Evolutionary conservation across 2,888 invertebrate species (phyloP), one percentile per base, ranked within the genome.

Genomic region (Phyto melanocephala): DNA sequence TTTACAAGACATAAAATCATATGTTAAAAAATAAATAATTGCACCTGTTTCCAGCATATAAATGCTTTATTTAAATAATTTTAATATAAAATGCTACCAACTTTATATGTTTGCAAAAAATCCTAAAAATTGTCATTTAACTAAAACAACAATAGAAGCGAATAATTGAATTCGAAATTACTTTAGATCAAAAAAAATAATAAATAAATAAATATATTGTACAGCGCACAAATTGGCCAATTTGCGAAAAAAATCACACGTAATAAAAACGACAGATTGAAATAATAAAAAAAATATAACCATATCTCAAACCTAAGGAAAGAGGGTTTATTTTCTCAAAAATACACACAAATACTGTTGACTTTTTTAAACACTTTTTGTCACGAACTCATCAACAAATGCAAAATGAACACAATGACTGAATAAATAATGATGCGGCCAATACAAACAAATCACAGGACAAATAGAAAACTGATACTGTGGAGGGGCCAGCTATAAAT

Each of bases 321-420:
- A 67, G 65, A 54, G 11, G 45, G 42, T 17, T 52, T 13, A 28
- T 42, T 11, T 50, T 54, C 17, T 17, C 0, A 42, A 42, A 65
- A 68, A 50, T 24, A 58, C 3, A n/a, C 15, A 22, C 45, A 65
- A 86, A 76, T 28, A 58, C 87, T 88, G 88, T 90, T 89, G 89
- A 87, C 87, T 88, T 89, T 77, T n/a, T 89, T 88, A 89, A 89
- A 89, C 89, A 89, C 87, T 88, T 89, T 89, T 89, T 88, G 89
- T 89, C 89, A 90, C 90, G 89, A 89, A 87, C 85, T 86, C 85
- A 86, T 87, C 84, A 87, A 84, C 86, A 86, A 86, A 86, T 83
- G 83, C 78, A 84, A 77, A 84, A 81, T 68, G 54, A 62, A 67
- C 60, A 79, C 71, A 45, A 67, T 20, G 65, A 63, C 85, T 86